Base-by-base conservation (phyloP, 2,888 invertebrate species). In the Crioceris asparagi region DNA sequence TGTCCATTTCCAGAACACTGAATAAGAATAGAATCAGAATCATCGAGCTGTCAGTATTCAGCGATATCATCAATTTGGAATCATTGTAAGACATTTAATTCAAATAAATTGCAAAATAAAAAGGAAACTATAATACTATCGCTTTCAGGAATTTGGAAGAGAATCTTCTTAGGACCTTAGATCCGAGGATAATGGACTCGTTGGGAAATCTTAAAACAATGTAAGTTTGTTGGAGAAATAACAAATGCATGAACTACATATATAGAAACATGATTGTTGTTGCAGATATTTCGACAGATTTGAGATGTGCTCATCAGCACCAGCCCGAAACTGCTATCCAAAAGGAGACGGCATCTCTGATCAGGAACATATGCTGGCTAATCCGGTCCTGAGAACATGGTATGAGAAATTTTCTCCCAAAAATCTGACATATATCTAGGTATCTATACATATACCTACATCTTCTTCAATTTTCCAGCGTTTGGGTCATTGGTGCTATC, bases 301-400 rank as follows among this genome's bases (percentile, higher is more conserved):
- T 53, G 69, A 69, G 49, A 62, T 72, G 57, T 75, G 74, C 45
- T 65, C 67, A 17, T 65, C 66, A 15, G 73, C 71, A 2, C 55
- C 66, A 8, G 74, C 74, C 5, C 57, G 71, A 18, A 68, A 71
- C 8, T 75, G 75, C 47, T 65, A 70, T 45, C 75, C 75, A 1
- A 69, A 67, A 50, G 70, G 73, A 16, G 75, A 75, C 52, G 75
- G 75, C 14, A 75, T 75, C 45, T 74, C 74, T 40, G 71, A 71
- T 48, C 65, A 69, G 17, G 64, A 69, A 41, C 72, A 75, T 54
- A 60, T 75, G 34, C 56, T 75, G 51, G 74, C 74, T 51, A 74
- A 70, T 52, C 60, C 66, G n/a, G 56, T 75, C 16, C 54, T 74
- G 17, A 57, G 74, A 35, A 62, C 65, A 39, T 70, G 72, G 71